These are phyloP conservation scores for Hydrocynus forskahlii DNA, from an alignment of 2,797 vertebrate species.

Conservation along the genomic window DNA sequence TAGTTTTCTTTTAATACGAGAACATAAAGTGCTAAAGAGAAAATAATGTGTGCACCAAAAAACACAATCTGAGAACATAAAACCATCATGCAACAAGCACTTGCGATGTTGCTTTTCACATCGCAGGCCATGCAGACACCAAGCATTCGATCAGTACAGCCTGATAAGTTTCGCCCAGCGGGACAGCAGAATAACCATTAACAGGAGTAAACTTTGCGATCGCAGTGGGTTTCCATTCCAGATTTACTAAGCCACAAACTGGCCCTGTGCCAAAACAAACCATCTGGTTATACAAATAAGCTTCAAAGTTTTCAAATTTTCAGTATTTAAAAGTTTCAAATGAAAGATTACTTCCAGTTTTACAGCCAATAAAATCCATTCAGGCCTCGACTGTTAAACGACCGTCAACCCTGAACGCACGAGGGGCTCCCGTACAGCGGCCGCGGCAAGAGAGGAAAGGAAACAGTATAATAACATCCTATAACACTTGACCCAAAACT, in stretches of 20 bases:
- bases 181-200: conserved; percentile 16
- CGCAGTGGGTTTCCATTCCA: not conserved
- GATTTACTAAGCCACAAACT: conserved; percentile 2
- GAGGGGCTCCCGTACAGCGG: not conserved
- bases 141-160: not conserved
- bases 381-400: not conserved
- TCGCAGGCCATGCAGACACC: not conserved
- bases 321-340: not conserved
- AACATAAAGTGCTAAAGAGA: no score
- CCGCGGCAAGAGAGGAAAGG: conserved; percentile 25
- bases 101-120: not conserved
- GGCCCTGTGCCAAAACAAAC: conserved; percentile 10
- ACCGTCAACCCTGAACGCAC: not conserved
- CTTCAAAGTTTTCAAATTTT: not conserved
- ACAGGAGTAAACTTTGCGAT: conserved; percentile 1
- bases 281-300: not conserved
- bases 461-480: conserved; percentile 41
- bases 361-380: not conserved
- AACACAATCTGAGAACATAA: no score
- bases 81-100: no score
- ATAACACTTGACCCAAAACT: conserved; percentile 11
- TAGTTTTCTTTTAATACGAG: no score
- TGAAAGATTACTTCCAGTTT: not conserved
- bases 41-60: no score
- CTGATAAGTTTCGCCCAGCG: not conserved